Evolutionary conservation across 2,797 vertebrate genomes (phyloP), one percentile per base, ranked within the genome.

Genomic region (Coracias cyanogaster): DNA sequence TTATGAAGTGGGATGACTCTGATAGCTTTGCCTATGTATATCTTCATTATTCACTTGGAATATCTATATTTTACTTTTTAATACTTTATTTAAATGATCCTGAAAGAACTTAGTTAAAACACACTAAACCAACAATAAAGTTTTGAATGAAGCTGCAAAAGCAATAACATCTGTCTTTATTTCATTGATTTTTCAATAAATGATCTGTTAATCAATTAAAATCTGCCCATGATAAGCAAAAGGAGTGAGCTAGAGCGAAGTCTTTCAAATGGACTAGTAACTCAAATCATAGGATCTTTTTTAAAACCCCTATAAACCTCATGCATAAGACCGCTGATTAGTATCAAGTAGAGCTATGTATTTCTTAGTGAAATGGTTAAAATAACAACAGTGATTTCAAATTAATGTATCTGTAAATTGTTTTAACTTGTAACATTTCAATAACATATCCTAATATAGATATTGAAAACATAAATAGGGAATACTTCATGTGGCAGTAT

Each of bases 281-380:
- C 9, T 61, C 45, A 43, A 84, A 69, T 67, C 37, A 93, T 60
- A 91, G 69, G 46, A 82, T 46, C 43, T 28, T 76, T 77, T 91
- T 58, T 35, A 61, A 96, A 80, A 49, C 37, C 35, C 85, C 66
- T 43, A 79, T 71, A 89, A 93, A 82, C 43, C 54, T 74, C 21
- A 64, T 8, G 45, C 13, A 8, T 48, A 89, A 86, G 25, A 73
- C 52, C 26, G 82, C 0, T 55, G 33, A 80, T 87, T 84, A 71
- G 46, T 84, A 93, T 26, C 80, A 92, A 83, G 90, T 33, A 92
- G 5, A 73, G 91, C 55, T 66, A 51, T 19, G 31, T 54, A 39
- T 87, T 92, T 92, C 79, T 94, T 46, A 93, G 91, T 80, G 54
- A 82, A 80, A 89, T 20, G 19, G 48, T 70, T 71, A 82, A 74